phyloP scores from a whole-genome alignment of 1,140 invertebrate genomes.

The Pinna nobilis region DNA sequence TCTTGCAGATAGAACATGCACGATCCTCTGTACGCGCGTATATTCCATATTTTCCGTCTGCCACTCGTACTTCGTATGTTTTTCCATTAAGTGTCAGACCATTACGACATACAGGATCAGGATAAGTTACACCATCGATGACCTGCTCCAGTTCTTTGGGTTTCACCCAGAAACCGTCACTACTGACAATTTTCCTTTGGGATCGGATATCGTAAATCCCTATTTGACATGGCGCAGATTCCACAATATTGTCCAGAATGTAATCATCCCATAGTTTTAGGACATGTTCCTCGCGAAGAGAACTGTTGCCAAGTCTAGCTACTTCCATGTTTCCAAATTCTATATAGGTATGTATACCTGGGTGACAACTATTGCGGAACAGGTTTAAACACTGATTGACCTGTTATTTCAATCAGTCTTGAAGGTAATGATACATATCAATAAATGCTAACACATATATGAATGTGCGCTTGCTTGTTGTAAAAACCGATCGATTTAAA shows the following conservation, averaged over 20 bases:
- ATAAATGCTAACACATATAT: too few species aligned
- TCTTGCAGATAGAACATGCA: slow-evolving; percentile 54
- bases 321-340: slow-evolving; percentile 41
- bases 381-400: too few species aligned
- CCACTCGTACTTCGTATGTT: slow-evolving; percentile 46
- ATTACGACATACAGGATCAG: slow-evolving; percentile 32
- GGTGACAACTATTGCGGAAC: too few species aligned
- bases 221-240: slow-evolving; percentile 36
- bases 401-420: too few species aligned
- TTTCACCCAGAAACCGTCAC: slow-evolving; percentile 24
- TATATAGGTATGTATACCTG: too few species aligned
- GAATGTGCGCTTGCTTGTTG: too few species aligned
- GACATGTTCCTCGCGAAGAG: slow-evolving; percentile 34
- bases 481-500: too few species aligned
- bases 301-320: slow-evolving; percentile 21
- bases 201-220: slow-evolving; percentile 37
- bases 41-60: slow-evolving; percentile 53
- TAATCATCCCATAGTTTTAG: slow-evolving; percentile 44
- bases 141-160: slow-evolving; percentile 32
- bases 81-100: slow-evolving; percentile 45
- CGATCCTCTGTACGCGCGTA: slow-evolving; percentile 39
- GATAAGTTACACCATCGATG: slow-evolving; percentile 26
- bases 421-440: too few species aligned
- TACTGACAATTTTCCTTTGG: slow-evolving; percentile 21
- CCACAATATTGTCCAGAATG: slow-evolving; percentile 35